Base-by-base conservation (phyloP, 2,113 vertebrate genomes). In the Archilochus colubris region DNA sequence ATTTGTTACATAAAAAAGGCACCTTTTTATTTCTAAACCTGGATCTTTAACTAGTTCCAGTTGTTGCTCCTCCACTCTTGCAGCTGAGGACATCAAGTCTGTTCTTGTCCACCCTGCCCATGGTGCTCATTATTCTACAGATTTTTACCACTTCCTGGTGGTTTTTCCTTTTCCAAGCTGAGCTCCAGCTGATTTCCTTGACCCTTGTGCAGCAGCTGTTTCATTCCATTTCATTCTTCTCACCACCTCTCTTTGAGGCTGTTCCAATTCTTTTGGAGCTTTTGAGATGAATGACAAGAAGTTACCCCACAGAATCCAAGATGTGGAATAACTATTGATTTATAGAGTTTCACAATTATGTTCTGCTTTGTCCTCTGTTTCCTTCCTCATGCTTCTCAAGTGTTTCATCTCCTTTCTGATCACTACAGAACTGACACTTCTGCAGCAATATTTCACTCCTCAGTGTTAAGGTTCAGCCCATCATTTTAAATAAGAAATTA, bases 341-440 rank as follows among this genome's bases (percentile, higher is more conserved):
- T 83, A 95, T 77, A 58, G n/a, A 91, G 72, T 81, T 77, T 16
- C 68, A 6, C 57, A 79, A 93, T 93, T 67, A 90, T 27, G 33
- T 70, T 74, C 88, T 90, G 94, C 59, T 88, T 82, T 88, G 68
- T 67, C 88, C 81, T 51, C 82, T 74, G 33, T 93, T 92, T 92
- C 92, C 91, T 94, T 75, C 61, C 80, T 73, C 51, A 70, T 10
- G 46, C 25, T 94, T 69, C 67, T 85, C 83, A 22, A 46, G 81
- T 48, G 38, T 75, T 93, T 86, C 80, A 88, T 63, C 76, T 90
- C 76, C 67, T 70, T 89, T 91, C 70, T 77, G 72, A 70, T 86
- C 51, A 22, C 90, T 22, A 1, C 2, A 4, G 82, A 81, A 48
- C 63, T 51, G 86, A 59, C 43, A 28, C 61, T 92, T 43, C 7